Percentiles rank a stretch among this genome's conserved stretches.
Evolutionary conservation across 2,113 vertebrate species (phyloP).

Genomic region (Rhipidura dahli): DNA sequence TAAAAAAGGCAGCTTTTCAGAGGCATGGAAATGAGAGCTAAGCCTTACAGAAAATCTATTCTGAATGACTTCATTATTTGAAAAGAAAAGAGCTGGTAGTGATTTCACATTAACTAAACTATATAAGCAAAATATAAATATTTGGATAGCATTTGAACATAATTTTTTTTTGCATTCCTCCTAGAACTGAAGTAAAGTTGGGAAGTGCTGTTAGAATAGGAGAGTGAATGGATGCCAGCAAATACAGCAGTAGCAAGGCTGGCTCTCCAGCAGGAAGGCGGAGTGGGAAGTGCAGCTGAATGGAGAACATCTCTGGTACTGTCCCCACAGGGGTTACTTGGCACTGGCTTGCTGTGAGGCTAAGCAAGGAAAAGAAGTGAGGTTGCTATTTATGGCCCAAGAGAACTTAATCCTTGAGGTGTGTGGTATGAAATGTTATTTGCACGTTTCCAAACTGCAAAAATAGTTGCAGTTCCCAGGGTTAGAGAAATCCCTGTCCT

Average conservation of each 20-base stretch:
- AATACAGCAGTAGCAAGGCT: background rate
- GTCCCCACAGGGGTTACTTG: background rate
- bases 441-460: background rate
- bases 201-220: background rate
- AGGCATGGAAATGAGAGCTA: background rate
- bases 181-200: background rate
- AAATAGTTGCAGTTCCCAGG: background rate
- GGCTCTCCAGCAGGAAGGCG: background rate
- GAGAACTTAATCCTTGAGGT: background rate
- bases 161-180: background rate
- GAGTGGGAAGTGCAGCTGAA: background rate
- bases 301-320: background rate
- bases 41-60: slow-evolving; percentile 11
- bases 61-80: background rate
- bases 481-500: background rate
- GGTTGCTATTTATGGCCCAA: background rate
- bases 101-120: background rate
- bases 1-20: background rate
- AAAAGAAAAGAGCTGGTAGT: background rate
- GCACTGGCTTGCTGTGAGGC: background rate
- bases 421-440: background rate
- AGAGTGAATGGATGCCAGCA: background rate
- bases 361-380: background rate
- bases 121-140: slow-evolving; percentile 1
- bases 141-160: background rate